Percentiles rank a stretch among this genome's conserved stretches.
phyloP scores from a whole-genome alignment of 2,888 invertebrate genomes.

The Adelognathus sp. region DNA sequence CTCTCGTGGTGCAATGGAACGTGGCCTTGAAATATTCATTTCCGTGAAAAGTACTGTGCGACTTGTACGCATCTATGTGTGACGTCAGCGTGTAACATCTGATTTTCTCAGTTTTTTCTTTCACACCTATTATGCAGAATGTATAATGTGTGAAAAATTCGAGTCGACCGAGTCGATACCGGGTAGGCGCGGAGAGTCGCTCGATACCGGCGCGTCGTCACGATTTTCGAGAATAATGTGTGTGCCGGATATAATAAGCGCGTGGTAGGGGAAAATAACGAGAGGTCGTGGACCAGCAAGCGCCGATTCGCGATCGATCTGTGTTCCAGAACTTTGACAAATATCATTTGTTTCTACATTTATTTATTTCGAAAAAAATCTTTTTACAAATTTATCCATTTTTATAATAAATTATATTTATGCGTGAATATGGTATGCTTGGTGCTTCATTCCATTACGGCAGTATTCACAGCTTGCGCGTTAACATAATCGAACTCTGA shows the following conservation, averaged over 20 bases:
- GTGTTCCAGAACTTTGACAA: background rate
- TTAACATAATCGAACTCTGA: too few relatives aligned
- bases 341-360: background rate
- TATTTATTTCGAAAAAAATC: background rate
- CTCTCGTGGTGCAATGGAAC: constrained; percentile 28
- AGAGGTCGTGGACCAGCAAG: background rate
- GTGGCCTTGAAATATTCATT: constrained; percentile 48
- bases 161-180: background rate
- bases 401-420: too few relatives aligned
- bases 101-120: background rate
- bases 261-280: background rate
- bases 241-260: too few relatives aligned
- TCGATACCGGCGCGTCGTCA: background rate
- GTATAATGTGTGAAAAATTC: too few relatives aligned
- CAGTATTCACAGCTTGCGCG: too few relatives aligned
- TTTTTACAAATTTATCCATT: background rate
- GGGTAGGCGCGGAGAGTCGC: background rate
- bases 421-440: too few relatives aligned
- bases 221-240: background rate
- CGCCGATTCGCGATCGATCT: background rate
- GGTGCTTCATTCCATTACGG: too few relatives aligned
- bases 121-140: too few relatives aligned
- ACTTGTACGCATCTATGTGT: constrained; percentile 12
- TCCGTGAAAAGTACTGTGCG: constrained; percentile 1
- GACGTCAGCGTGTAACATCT: constrained; percentile 21